Conservation (phyloP, 2,113 vertebrate genomes). For the Lophius piscatorius region DNA sequence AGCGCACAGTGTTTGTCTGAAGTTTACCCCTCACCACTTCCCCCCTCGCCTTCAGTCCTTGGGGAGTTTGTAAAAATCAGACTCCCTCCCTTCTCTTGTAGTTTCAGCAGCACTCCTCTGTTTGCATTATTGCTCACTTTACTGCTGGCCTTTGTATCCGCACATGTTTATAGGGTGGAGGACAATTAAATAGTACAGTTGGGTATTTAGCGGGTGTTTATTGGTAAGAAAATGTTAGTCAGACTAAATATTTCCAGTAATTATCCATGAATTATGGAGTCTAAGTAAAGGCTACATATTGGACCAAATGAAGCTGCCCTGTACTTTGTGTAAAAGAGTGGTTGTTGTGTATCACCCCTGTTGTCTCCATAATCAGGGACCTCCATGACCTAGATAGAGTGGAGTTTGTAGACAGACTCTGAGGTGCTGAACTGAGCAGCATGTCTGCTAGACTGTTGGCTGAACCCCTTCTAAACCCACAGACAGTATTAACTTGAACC, state of each 20-base stretch:
- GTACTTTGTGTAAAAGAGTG: constrained; percentile 66
- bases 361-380: constrained; percentile 72
- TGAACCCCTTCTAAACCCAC: constrained; percentile 77
- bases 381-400: constrained; percentile 69
- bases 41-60: constrained; percentile 60
- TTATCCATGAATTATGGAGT: constrained; percentile 54
- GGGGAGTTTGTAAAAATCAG: constrained; percentile 64
- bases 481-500: constrained; percentile 80
- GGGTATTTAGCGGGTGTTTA: constrained; percentile 65
- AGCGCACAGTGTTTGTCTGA: constrained; percentile 76
- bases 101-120: constrained; percentile 49
- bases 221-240: constrained; percentile 62
- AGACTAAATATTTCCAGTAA: constrained; percentile 75
- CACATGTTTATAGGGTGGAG: constrained; percentile 60
- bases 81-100: constrained; percentile 25
- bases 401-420: constrained; percentile 68
- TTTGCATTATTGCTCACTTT: constrained; percentile 49
- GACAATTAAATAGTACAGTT: constrained; percentile 63
- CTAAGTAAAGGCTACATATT: constrained; percentile 54
- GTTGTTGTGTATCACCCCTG: constrained; percentile 51
- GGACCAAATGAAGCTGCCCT: constrained; percentile 53
- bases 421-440: constrained; percentile 75
- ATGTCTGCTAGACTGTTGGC: constrained; percentile 73
- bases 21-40: constrained; percentile 69
- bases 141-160: constrained; percentile 40